phyloP scores from a whole-genome alignment of 1,140 invertebrate genomes.

The Meloidogyne floridensis region DNA sequence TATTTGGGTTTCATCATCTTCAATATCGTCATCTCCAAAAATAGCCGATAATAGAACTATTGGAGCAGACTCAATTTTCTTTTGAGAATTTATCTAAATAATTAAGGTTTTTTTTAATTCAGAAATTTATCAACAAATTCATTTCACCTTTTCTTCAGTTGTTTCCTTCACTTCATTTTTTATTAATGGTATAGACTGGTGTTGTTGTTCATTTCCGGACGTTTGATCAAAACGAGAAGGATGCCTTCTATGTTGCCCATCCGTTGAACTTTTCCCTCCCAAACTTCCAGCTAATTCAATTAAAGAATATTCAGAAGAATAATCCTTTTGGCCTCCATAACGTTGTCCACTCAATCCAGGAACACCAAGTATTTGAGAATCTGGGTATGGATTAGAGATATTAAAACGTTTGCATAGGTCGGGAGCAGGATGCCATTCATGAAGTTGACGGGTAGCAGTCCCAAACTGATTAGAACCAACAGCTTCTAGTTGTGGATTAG shows the following conservation, averaged over 20 bases:
- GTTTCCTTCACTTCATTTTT: conserved; percentile 4
- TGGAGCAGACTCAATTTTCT: conserved; percentile 5
- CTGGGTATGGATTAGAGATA: conserved; percentile 81
- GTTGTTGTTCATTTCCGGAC: background rate
- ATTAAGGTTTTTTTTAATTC: too few relatives aligned
- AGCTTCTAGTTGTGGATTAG: conserved; percentile 69
- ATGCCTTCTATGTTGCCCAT: conserved; percentile 5
- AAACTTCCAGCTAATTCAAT: conserved; percentile 23
- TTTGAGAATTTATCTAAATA: background rate
- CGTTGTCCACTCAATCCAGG: conserved; percentile 36
- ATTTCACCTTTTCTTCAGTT: conserved; percentile 11
- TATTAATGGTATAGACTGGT: background rate
- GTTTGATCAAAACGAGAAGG: conserved; percentile 29
- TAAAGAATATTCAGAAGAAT: conserved; percentile 27
- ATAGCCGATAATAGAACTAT: conserved; percentile 15
- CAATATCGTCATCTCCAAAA: conserved; percentile 22
- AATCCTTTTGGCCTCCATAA: conserved; percentile 7
- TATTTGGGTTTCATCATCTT: background rate
- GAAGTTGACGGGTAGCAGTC: conserved; percentile 74
- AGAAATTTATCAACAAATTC: background rate
- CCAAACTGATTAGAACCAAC: conserved; percentile 82
- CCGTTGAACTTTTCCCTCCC: background rate
- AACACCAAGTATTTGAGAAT: conserved; percentile 54
- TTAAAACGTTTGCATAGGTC: conserved; percentile 91
- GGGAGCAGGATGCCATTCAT: conserved; percentile 81